phyloP scores from a whole-genome alignment of 2,888 invertebrate genomes.

The Leptogaster cylindrica region DNA sequence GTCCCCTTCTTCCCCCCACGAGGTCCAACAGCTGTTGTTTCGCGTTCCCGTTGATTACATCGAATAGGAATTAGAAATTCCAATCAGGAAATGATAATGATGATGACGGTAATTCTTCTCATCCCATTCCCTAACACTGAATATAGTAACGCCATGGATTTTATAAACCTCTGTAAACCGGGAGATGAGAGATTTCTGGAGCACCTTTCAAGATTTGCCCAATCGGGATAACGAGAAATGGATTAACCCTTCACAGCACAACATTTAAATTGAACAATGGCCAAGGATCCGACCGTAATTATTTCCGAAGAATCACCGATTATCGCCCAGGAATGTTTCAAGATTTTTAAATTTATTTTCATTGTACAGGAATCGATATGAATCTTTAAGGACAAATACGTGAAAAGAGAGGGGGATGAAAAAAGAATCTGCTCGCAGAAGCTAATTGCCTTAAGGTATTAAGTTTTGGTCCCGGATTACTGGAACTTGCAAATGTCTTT shows the following conservation, averaged over 20 bases:
- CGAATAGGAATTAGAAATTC: slow-evolving; percentile 45
- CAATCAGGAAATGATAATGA: slow-evolving; percentile 46
- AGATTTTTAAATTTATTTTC: too few relatives aligned
- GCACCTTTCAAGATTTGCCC: slow-evolving; percentile 27
- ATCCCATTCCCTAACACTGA: slow-evolving; percentile 9
- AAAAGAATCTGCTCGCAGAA: too few relatives aligned
- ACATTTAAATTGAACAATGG: slow-evolving; percentile 45
- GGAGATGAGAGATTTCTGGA: slow-evolving; percentile 14
- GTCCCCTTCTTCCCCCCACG: not conserved
- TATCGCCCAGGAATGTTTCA: too few relatives aligned
- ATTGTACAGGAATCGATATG: too few relatives aligned
- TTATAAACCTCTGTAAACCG: too few relatives aligned
- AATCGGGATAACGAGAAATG: slow-evolving; percentile 26
- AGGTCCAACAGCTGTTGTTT: slow-evolving; percentile 8
- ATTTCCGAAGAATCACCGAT: not conserved
- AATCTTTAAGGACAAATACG: too few relatives aligned
- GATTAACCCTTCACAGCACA: slow-evolving; percentile 13
- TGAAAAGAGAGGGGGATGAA: too few relatives aligned
- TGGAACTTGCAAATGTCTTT: too few relatives aligned
- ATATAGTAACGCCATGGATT: slow-evolving; percentile 16
- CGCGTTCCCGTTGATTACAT: slow-evolving; percentile 26
- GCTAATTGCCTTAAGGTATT: too few relatives aligned
- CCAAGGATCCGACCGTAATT: slow-evolving; percentile 12
- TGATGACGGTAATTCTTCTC: slow-evolving; percentile 42
- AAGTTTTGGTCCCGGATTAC: too few relatives aligned